Base-by-base conservation (phyloP, 2,888 invertebrate species). In the Cataglyphis rosenhaueri region DNA sequence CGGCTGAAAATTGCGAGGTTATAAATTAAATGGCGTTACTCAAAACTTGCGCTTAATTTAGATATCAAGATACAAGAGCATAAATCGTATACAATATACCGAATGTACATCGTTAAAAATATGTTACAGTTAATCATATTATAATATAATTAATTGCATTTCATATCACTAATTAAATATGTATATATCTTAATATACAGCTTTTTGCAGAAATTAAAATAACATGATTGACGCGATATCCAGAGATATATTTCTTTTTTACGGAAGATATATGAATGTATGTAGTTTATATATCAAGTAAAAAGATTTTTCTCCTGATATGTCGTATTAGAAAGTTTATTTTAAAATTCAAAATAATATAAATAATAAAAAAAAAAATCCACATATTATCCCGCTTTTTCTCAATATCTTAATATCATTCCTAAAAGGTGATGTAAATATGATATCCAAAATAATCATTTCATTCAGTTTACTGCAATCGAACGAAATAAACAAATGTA, bases 91-190 rank as follows among this genome's bases (percentile, higher is more conserved):
- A 64, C 38, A 25, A 55, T 61, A 61, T 61, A 61, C 5, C 81
- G 81, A 25, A 75, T 48, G 76, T 57, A 82, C 70, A 84, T 81
- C 82, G 75, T 12, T 35, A 68, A 61, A 83, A 59, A 68, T 70
- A 57, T 84, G 83, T 84, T 84, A 84, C 81, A 79, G 88, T 87
- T 87, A 84, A 88, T 88, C 84, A 84, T 66, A 68, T 86, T 86
- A 84, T 35, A 38, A 21, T 35, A 12, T n/a, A 6, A 8, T n/a
- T 6, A 18, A 57, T 15, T 5, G 35, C 38, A 10, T 41, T 25
- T 18, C 25, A 1, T n/a, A 35, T 9, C 12, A 44, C 15, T 48
- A 35, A 64, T 52, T 75, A 4, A 65, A n/a, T 41, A 62, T 32
- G 6, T 32, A 32, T 35, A 15, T 41, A 62, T 44, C 44, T 59